phyloP scores from a whole-genome alignment of 2,113 vertebrate species.

The Lepus europaeus region DNA sequence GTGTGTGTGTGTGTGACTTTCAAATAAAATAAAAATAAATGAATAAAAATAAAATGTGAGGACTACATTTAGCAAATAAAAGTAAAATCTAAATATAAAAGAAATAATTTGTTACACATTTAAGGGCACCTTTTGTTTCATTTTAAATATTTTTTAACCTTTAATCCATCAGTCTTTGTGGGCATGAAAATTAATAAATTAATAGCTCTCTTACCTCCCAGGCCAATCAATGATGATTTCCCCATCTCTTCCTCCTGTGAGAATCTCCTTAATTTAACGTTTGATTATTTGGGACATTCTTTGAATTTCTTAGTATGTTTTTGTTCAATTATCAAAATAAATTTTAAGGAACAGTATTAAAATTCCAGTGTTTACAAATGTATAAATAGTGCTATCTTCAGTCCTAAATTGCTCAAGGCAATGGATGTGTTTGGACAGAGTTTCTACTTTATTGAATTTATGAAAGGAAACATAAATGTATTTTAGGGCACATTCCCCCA shows the following conservation, averaged over 20 bases:
- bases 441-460: conserved; percentile 63
- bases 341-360: conserved; percentile 53
- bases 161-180: conserved; percentile 41
- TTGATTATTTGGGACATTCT: conserved; percentile 62
- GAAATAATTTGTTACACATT: neutral
- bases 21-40: too few relatives aligned
- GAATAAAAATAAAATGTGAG: conserved; percentile 42
- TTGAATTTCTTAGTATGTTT: conserved; percentile 62
- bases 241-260: conserved; percentile 59
- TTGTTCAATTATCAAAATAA: conserved; percentile 56
- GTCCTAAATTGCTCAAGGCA: neutral
- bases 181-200: conserved; percentile 67
- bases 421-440: neutral
- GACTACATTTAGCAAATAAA: conserved; percentile 53
- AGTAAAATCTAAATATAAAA: conserved; percentile 31
- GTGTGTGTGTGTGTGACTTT: too few relatives aligned
- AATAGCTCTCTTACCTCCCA: conserved; percentile 55
- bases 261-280: conserved; percentile 72
- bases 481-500: conserved; percentile 46
- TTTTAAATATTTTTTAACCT: conserved; percentile 58
- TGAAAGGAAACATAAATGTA: neutral
- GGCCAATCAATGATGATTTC: conserved; percentile 62
- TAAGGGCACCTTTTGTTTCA: conserved; percentile 42
- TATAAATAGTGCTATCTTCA: conserved; percentile 22
- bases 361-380: conserved; percentile 34